phyloP scores from a whole-genome alignment of 1,140 invertebrate species.

The Linepithema humile region DNA sequence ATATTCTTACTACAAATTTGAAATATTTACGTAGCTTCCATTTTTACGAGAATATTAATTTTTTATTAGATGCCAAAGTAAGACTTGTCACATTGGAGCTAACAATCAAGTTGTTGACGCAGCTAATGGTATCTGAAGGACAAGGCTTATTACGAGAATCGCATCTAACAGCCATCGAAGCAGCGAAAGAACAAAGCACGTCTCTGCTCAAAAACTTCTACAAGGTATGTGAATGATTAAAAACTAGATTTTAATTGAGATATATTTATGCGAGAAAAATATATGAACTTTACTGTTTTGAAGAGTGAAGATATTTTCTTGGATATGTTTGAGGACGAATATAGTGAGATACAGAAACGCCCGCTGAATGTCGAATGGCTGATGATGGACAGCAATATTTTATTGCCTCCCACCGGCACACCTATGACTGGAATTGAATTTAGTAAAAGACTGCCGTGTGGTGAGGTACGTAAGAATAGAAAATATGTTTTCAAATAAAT shows the following conservation, averaged over 20 bases:
- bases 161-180: conserved; percentile 88
- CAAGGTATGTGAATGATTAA: conserved; percentile 86
- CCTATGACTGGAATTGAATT: conserved; percentile 98
- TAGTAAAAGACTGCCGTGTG: conserved; percentile 96
- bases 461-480: conserved; percentile 89
- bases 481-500: neutral
- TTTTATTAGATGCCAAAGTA: conserved; percentile 89
- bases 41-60: conserved; percentile 27
- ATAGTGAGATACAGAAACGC: conserved; percentile 94
- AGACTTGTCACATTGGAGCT: conserved; percentile 97
- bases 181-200: conserved; percentile 94
- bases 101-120: conserved; percentile 90
- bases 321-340: conserved; percentile 99
- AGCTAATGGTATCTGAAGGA: conserved; percentile 84
- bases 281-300: conserved; percentile 49
- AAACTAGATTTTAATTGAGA: neutral
- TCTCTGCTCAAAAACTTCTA: conserved; percentile 96
- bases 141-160: conserved; percentile 83
- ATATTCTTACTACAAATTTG: neutral
- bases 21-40: neutral
- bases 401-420: conserved; percentile 98
- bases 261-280: neutral
- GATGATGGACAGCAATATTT: conserved; percentile 98
- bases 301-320: conserved; percentile 98
- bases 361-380: conserved; percentile 96